These are phyloP conservation scores for Mesaphorura yosii DNA, from an alignment of 1,140 invertebrate genomes.

Conservation along the genomic window DNA sequence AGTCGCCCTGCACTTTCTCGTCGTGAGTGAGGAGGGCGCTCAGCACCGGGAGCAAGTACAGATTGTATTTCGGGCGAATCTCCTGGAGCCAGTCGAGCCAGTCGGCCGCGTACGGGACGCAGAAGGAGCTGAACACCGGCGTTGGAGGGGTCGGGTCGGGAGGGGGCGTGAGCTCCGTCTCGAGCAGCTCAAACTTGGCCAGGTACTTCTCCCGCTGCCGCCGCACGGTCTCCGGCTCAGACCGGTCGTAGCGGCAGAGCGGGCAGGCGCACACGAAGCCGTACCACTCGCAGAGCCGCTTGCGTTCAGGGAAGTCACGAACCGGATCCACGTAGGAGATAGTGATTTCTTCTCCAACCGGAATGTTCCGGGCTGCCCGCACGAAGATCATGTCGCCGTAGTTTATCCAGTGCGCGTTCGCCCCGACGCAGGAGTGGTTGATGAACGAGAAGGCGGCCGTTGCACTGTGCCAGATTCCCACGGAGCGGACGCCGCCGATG, in stretches of 20 bases:
- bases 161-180: too few species aligned
- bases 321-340: constrained; percentile 2
- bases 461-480: too few species aligned
- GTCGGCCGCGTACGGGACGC: too few species aligned
- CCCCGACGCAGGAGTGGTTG: constrained; percentile 5
- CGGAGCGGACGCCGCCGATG: background rate
- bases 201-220: background rate
- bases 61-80: too few species aligned
- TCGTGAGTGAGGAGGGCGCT: too few species aligned
- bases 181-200: too few species aligned
- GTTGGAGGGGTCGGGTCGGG: too few species aligned
- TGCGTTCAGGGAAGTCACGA: background rate
- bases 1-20: too few species aligned
- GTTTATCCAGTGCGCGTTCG: background rate
- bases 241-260: background rate
- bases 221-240: background rate
- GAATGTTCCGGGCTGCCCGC: background rate
- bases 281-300: background rate
- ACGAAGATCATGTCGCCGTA: constrained; percentile 1
- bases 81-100: too few species aligned
- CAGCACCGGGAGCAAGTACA: too few species aligned
- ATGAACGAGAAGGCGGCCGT: constrained; percentile 7
- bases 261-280: background rate
- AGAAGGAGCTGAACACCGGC: too few species aligned
- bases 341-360: constrained; percentile 1